phyloP scores from a whole-genome alignment of 2,888 invertebrate genomes.

The Siphonodentalium dalli region DNA sequence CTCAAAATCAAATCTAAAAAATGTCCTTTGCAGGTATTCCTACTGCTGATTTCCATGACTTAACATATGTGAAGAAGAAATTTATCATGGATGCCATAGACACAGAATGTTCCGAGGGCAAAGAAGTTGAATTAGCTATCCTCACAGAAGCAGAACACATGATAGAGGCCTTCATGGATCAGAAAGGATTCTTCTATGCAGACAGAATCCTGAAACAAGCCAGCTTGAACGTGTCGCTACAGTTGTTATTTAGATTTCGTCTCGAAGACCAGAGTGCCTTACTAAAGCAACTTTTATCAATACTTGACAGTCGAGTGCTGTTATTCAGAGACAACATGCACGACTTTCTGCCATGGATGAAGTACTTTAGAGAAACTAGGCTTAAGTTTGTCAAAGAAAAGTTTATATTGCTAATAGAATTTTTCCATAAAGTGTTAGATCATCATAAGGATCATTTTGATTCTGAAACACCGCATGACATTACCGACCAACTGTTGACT shows the following conservation, averaged over 20 bases:
- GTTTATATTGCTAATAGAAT: constrained; percentile 23
- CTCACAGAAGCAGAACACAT: constrained; percentile 35
- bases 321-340: constrained; percentile 19
- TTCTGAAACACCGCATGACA: constrained; percentile 37
- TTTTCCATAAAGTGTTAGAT: constrained; percentile 27
- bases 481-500: constrained; percentile 46
- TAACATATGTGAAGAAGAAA: constrained; percentile 36
- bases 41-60: constrained; percentile 38
- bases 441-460: constrained; percentile 52
- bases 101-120: constrained; percentile 31
- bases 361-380: constrained; percentile 19
- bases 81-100: constrained; percentile 40
- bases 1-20: no score
- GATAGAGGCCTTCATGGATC: constrained; percentile 30
- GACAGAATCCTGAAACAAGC: constrained; percentile 35
- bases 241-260: constrained; percentile 41
- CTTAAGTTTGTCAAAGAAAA: no score
- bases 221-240: constrained; percentile 42
- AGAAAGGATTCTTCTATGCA: constrained; percentile 33
- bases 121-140: constrained; percentile 37
- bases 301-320: constrained; percentile 31
- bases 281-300: constrained; percentile 39
- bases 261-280: constrained; percentile 36
- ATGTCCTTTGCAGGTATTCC: constrained; percentile 37
- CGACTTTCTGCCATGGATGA: constrained; percentile 6